A percentile compares a stretch with the other conserved stretches of the same genome.
phyloP scores from a whole-genome alignment of 2,888 invertebrate species.

The Choreutis nemorana region DNA sequence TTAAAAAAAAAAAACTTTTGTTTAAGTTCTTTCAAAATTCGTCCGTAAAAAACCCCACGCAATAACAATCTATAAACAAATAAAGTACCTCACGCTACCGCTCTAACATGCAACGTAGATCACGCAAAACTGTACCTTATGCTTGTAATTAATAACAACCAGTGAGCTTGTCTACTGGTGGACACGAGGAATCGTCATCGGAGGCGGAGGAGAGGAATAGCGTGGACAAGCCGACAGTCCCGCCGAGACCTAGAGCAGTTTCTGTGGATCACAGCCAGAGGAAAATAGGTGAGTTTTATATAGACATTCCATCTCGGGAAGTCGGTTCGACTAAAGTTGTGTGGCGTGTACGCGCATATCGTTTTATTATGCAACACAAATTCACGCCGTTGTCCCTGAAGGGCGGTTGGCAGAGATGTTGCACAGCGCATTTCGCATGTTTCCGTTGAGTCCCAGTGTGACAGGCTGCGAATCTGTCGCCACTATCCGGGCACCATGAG shows the following conservation, averaged over 20 bases:
- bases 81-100: conserved; percentile 12
- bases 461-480: no score
- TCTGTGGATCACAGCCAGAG: conserved; percentile 64
- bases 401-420: no score
- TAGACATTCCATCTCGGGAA: no score
- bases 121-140: background rate
- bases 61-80: conserved; percentile 12
- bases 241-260: conserved; percentile 72
- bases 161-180: conserved; percentile 75
- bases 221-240: conserved; percentile 63
- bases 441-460: no score
- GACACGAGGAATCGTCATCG: conserved; percentile 83
- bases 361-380: background rate
- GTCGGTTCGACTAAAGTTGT: no score
- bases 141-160: conserved; percentile 12
- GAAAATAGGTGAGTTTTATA: conserved; percentile 31
- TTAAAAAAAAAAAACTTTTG: no score
- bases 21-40: no score
- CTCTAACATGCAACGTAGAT: conserved; percentile 2
- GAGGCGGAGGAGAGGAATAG: conserved; percentile 60
- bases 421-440: no score
- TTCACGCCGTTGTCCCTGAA: background rate
- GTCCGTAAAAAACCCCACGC: conserved; percentile 10
- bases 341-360: no score
- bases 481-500: no score